Evolutionary conservation across 2,888 invertebrate genomes (phyloP), one percentile per base, ranked within the genome.

Genomic region (Pristionchus japonicus): DNA sequence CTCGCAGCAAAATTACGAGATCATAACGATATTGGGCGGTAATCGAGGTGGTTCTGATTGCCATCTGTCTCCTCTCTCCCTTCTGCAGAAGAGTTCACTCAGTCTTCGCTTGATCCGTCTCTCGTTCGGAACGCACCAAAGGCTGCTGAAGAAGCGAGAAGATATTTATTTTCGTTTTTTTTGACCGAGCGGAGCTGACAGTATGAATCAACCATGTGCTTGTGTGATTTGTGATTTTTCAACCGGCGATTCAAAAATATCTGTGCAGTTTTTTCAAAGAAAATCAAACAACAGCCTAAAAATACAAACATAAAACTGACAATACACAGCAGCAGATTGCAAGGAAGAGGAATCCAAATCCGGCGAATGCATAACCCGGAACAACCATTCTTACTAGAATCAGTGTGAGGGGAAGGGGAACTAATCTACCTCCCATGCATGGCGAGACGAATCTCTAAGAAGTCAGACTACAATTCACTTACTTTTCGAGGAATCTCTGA

Each of bases 71-170:
- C n/a, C n/a, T n/a, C n/a, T n/a, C n/a, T n/a, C n/a, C n/a, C n/a
- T n/a, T n/a, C n/a, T n/a, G n/a, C 7, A 3, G 23, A 70, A 17
- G 17, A 40, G 7, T 40, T 17, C 37, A 23, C 13, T 7, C 20
- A 40, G 23, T 37, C 7, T 34, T 20, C 31, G 70, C 20, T 70
- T 70, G 6, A 70, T 37, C 6, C 20, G 6, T 37, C 37, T 37
- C 37, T 70, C 70, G 37, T 70, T 70, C 20, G 70, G 70, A 37
- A 70, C 37, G 20, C 70, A 70, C 70, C 70, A 70, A 37, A 70
- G 37, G 37, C 70, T 70, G 31, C 70, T 70, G 37, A 70, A 20
- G 43, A 43, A 43, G n/a, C n/a, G n/a, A n/a, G n/a, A n/a, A n/a
- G n/a, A n/a, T n/a, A n/a, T n/a, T n/a, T n/a, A n/a, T n/a, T n/a